Evolutionary conservation across 1,140 invertebrate genomes (phyloP), one percentile per base, ranked within the genome.

Genomic region (Drepana arcuata): DNA sequence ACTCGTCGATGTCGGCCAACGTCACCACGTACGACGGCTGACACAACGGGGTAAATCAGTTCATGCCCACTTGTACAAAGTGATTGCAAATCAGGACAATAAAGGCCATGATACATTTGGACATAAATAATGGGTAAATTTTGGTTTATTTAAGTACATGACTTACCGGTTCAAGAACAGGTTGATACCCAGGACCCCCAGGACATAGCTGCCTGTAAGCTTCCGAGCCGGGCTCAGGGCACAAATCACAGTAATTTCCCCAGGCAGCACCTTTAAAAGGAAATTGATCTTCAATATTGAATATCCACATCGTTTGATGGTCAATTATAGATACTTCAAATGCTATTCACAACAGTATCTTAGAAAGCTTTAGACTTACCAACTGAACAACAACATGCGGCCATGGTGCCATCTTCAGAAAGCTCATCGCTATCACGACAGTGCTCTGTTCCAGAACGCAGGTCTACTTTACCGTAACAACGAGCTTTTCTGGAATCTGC

Each of bases 351-450:
- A n/a, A n/a, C n/a, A n/a, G n/a, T n/a, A n/a, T n/a, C n/a, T n/a
- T n/a, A n/a, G n/a, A n/a, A n/a, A n/a, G n/a, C n/a, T n/a, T 14
- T n/a, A 12, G 23, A 57, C 72, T 48, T 7, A 80, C 75, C 94
- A 10, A 95, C 87, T 29, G 92, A 93, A 72, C 94, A 96, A 65
- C 95, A 96, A 62, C 94, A 96, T 0, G 92, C 89, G 0, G 93
- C 89, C 71, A 91, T 89, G 0, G 92, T 92, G 1, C 94, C 88
- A 44, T 92, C 67, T 87, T 87, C 73, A 74, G 88, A 86, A 1
- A 86, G 66, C 16, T 85, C 75, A 13, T 81, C 72, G 14, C 71
- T 59, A 48, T 86, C 86, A 10, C 79, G 65, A 51, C 56, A 79
- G 36, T 51, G 72, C 53, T 65, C 74, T 44, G 49, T 69, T 34